Conservation (phyloP, 2,888 invertebrate species). For the Thelaira solivaga region DNA sequence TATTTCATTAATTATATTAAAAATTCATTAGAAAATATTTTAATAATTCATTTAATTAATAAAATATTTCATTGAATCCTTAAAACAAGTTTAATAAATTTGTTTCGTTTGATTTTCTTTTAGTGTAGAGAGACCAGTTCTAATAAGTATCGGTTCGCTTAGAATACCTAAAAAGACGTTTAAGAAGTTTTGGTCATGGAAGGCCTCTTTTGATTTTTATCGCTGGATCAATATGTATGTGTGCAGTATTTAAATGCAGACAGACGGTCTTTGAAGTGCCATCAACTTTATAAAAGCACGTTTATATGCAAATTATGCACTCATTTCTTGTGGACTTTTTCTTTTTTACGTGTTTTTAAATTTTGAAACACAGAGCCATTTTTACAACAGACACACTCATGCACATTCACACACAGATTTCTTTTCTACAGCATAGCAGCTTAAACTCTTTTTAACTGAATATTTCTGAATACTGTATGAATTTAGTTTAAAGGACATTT, state of each 20-base stretch:
- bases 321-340: constrained; percentile 24
- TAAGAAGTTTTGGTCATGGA: no score
- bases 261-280: constrained; percentile 57
- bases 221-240: neutral
- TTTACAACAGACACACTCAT: neutral
- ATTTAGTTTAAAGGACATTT: neutral
- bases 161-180: no score
- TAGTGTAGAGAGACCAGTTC: no score
- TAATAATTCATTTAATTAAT: no score
- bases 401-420: neutral
- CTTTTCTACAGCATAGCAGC: no score
- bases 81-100: no score
- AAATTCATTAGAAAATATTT: no score
- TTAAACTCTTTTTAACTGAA: neutral
- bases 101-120: no score
- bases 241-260: neutral
- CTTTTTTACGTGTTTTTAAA: neutral
- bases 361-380: neutral
- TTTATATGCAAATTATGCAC: constrained; percentile 57
- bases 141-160: no score
- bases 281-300: constrained; percentile 56
- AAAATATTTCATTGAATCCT: no score
- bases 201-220: no score
- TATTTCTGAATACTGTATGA: neutral
- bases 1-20: no score